Evolutionary conservation across 2,797 vertebrate genomes (phyloP).

Genomic region (Varecia variegata): DNA sequence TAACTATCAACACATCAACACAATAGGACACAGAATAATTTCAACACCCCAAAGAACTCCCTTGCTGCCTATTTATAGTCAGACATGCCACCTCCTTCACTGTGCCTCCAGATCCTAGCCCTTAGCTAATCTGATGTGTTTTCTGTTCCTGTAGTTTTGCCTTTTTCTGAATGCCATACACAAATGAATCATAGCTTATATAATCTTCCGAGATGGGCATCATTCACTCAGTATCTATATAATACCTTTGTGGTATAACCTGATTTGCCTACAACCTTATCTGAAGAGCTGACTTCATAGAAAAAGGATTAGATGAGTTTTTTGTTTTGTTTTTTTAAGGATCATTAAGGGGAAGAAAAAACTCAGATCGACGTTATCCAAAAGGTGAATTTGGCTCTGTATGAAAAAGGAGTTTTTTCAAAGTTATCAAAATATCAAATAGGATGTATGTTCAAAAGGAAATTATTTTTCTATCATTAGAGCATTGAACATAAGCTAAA

Average conservation of each 20-base stretch:
- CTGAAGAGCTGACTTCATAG: slow-evolving; percentile 13
- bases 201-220: neutral
- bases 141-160: neutral
- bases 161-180: neutral
- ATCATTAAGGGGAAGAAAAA: neutral
- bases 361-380: neutral
- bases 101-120: neutral
- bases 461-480: neutral
- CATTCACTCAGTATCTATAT: neutral
- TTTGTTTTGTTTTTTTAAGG: neutral
- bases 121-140: neutral
- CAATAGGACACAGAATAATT: neutral
- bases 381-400: neutral
- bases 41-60: neutral
- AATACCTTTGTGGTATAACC: neutral
- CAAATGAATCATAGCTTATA: neutral
- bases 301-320: neutral
- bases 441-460: neutral
- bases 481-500: neutral
- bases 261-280: neutral
- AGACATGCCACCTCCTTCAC: neutral
- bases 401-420: neutral
- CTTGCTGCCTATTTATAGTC: neutral
- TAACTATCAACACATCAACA: neutral
- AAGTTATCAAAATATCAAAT: neutral